Conservation (phyloP, 2,888 invertebrate species). For the Drosophila ochracea region DNA sequence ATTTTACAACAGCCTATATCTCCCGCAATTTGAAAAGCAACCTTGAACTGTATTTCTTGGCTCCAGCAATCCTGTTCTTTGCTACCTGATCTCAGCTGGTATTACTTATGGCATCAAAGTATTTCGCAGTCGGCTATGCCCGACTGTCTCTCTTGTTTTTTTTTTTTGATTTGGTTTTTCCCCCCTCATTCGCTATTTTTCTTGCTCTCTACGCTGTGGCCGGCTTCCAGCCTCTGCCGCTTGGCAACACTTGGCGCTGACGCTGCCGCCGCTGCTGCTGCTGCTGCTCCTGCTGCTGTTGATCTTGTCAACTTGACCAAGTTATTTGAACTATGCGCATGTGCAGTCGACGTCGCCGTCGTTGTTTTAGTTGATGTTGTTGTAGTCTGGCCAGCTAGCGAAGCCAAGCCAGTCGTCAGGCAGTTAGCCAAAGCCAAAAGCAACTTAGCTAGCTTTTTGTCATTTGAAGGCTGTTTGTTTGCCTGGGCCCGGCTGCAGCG, state of each 20-base stretch:
- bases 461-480: constrained; percentile 75
- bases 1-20: no score
- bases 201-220: constrained; percentile 27
- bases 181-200: constrained; percentile 7
- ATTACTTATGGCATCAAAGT: neutral
- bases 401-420: constrained; percentile 23
- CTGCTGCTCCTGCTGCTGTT: constrained; percentile 48
- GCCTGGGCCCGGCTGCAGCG: constrained; percentile 57
- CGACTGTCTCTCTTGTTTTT: constrained; percentile 25
- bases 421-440: constrained; percentile 36
- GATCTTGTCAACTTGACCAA: constrained; percentile 80
- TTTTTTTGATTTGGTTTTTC: constrained; percentile 58
- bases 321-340: constrained; percentile 80
- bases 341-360: constrained; percentile 61
- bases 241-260: constrained; percentile 67
- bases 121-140: neutral
- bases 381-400: constrained; percentile 29
- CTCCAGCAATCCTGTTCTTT: no score
- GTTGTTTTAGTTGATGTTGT: constrained; percentile 23
- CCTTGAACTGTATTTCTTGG: no score
- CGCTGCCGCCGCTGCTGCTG: constrained; percentile 10
- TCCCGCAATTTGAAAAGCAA: no score
- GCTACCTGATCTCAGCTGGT: no score
- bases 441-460: constrained; percentile 60
- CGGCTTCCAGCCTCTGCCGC: constrained; percentile 63